phyloP scores from a whole-genome alignment of 2,888 invertebrate species.

The Eupithecia pulchellata region DNA sequence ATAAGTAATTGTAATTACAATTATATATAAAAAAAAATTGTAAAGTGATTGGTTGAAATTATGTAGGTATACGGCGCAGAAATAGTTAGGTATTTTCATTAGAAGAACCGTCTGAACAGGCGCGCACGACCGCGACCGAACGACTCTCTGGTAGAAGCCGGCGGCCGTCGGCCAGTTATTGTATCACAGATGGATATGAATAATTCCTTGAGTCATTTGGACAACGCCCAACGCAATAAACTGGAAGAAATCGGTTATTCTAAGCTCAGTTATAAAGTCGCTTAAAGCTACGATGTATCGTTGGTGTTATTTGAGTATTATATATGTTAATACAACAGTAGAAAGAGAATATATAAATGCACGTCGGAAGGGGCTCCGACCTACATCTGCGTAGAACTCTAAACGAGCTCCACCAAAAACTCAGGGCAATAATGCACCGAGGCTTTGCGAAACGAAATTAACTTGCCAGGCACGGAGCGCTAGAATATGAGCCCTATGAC shows the following conservation, averaged over 20 bases:
- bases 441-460: conserved; percentile 44
- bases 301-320: not conserved
- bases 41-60: not conserved
- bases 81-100: not conserved
- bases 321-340: not conserved
- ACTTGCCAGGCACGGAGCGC: conserved; percentile 15
- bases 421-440: conserved; percentile 41
- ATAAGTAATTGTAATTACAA: not conserved
- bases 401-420: conserved; percentile 33
- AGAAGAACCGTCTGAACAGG: too few species aligned
- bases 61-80: too few species aligned
- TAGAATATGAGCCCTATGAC: conserved; percentile 13
- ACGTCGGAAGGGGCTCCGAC: not conserved
- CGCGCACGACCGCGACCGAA: too few species aligned
- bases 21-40: too few species aligned
- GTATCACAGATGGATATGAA: not conserved
- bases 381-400: conserved; percentile 14
- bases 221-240: not conserved
- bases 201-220: not conserved
- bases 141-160: not conserved
- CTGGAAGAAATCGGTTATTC: not conserved
- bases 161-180: not conserved
- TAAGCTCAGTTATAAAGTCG: not conserved
- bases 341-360: not conserved
- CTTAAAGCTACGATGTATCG: not conserved